phyloP scores from a whole-genome alignment of 2,113 vertebrate genomes.

The Oenanthe oenanthe region DNA sequence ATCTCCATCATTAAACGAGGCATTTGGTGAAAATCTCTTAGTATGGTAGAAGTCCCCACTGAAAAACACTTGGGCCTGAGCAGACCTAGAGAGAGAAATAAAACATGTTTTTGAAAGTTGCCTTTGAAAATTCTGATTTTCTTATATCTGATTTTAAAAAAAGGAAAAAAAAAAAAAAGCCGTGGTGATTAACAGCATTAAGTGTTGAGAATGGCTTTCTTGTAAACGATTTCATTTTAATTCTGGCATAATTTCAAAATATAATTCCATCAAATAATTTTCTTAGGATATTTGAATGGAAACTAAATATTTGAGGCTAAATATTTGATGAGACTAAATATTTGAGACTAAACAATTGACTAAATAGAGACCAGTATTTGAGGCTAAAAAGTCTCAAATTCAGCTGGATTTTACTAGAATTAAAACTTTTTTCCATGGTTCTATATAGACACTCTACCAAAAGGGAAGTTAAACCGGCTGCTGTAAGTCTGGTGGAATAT shows the following conservation, averaged over 20 bases:
- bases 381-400: not conserved
- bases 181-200: not conserved
- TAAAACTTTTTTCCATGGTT: not conserved
- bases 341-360: no score
- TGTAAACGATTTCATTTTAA: not conserved
- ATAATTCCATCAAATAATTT: not conserved
- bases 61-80: not conserved
- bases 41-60: not conserved
- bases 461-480: not conserved
- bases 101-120: not conserved
- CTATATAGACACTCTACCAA: not conserved
- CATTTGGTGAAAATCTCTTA: not conserved
- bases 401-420: not conserved
- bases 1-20: not conserved
- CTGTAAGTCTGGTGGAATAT: not conserved
- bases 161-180: fast-evolving
- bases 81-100: not conserved
- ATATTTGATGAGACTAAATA: no score
- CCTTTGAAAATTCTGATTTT: not conserved
- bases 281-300: not conserved
- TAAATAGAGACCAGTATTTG: no score
- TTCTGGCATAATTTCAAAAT: not conserved
- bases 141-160: not conserved
- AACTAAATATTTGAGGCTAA: no score
- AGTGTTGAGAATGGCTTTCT: not conserved